Percentiles rank a stretch among this genome's conserved stretches.
These are phyloP conservation scores for Girardinus metallicus DNA, from an alignment of 2,797 vertebrate genomes.

Conservation along the genomic window DNA sequence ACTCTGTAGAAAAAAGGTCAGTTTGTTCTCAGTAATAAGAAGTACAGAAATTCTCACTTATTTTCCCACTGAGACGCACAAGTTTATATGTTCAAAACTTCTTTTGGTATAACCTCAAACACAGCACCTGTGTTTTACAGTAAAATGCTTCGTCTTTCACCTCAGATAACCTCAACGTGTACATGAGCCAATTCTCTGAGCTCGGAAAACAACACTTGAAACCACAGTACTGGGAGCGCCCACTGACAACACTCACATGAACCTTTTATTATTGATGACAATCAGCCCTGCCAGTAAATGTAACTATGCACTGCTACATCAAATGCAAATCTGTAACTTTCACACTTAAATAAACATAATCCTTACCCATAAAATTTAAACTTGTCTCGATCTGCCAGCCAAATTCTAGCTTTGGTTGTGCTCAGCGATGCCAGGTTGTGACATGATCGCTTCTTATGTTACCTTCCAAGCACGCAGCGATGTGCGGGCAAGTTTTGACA, in stretches of 20 bases:
- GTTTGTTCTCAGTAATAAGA: conserved; percentile 26
- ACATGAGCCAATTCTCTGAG: conserved; percentile 49
- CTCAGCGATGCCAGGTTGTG: conserved; percentile 6
- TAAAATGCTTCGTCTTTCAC: conserved; percentile 52
- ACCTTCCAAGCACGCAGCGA: not conserved
- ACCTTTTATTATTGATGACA: conserved; percentile 63
- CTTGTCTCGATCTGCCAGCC: not conserved
- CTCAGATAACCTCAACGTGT: conserved; percentile 65
- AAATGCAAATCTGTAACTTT: not conserved
- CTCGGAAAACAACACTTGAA: conserved; percentile 63
- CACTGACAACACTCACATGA: conserved; percentile 10
- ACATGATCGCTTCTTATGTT: not conserved
- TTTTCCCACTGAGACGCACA: conserved; percentile 5
- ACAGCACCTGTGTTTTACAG: conserved; percentile 17
- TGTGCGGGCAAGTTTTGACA: conserved; percentile 15
- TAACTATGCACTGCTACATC: conserved; percentile 35
- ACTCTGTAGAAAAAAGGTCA: conserved; percentile 14
- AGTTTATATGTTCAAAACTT: conserved; percentile 20
- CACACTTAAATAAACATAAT: not conserved
- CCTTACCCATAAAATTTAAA: not conserved
- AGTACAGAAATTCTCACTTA: conserved; percentile 23
- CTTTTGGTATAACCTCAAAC: conserved; percentile 20
- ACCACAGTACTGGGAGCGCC: conserved; percentile 50
- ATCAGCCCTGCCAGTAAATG: conserved; percentile 51
- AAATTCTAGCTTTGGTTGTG: not conserved